Conservation (phyloP, 2,888 invertebrate species). For the Druceiella hillmani region DNA sequence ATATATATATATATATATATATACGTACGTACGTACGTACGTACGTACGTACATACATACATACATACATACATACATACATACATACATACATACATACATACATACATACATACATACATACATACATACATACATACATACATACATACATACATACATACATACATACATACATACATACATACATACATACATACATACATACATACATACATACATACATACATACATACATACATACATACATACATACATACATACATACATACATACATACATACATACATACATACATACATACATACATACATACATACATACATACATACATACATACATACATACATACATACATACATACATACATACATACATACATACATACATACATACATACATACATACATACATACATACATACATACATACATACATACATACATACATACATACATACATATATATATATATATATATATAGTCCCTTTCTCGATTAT, state of each 20-base stretch:
- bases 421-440: constrained; percentile 1
- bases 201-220: constrained; percentile 1
- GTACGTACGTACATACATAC: constrained; percentile 1
- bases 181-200: constrained; percentile 1
- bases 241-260: constrained; percentile 1
- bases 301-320: constrained; percentile 1
- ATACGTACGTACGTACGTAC: constrained; percentile 1
- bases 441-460: constrained; percentile 1
- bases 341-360: constrained; percentile 1
- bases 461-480: constrained; percentile 2
- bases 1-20: background rate
- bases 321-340: constrained; percentile 1
- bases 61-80: constrained; percentile 1
- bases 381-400: constrained; percentile 4
- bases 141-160: constrained; percentile 1
- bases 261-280: constrained; percentile 1
- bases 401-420: constrained; percentile 3
- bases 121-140: constrained; percentile 1
- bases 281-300: constrained; percentile 1
- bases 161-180: constrained; percentile 1
- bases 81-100: constrained; percentile 1
- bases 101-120: constrained; percentile 1
- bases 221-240: constrained; percentile 1
- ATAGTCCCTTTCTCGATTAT: too few species aligned
- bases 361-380: constrained; percentile 1